Percentiles rank a stretch among this genome's conserved stretches.
Conservation (phyloP, 1,140 invertebrate genomes). For the Heliothis subflexa region DNA sequence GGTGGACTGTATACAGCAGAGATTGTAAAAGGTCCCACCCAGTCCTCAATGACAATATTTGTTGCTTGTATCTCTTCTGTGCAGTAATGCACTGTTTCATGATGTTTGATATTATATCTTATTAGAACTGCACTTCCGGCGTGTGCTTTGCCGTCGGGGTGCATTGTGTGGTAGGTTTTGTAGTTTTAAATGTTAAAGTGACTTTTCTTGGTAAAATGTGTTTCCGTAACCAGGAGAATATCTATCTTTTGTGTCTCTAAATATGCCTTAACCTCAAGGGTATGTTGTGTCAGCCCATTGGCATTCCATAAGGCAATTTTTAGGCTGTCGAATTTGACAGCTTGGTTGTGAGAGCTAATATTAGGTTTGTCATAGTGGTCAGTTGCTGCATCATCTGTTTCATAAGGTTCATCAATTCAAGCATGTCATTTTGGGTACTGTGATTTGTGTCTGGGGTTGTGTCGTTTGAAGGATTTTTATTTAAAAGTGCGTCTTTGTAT, state of each 20-base stretch:
- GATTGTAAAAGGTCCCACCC: constrained; percentile 52
- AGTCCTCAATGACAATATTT: constrained; percentile 55
- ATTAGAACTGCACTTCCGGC: constrained; percentile 15
- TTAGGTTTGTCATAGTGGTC: constrained; percentile 33
- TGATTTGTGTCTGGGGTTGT: constrained; percentile 6
- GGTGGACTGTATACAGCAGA: constrained; percentile 71
- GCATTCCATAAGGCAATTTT: constrained; percentile 50
- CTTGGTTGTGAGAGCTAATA: constrained; percentile 17
- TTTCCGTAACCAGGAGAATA: constrained; percentile 49
- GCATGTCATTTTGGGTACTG: constrained; percentile 1
- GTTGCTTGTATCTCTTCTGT: constrained; percentile 55
- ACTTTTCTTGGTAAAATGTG: constrained; percentile 50
- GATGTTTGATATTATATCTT: constrained; percentile 44
- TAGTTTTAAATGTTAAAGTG: constrained; percentile 40
- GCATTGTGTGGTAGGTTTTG: constrained; percentile 47
- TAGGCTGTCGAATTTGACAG: constrained; percentile 33
- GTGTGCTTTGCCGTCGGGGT: constrained; percentile 46
- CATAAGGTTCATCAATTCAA: constrained; percentile 17
- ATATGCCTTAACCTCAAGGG: constrained; percentile 39
- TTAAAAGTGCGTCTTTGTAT: not conserved
- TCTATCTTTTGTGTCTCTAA: constrained; percentile 41
- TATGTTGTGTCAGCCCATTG: constrained; percentile 48
- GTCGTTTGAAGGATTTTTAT: not conserved
- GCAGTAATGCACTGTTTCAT: constrained; percentile 29
- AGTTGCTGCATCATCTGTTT: constrained; percentile 45